Conservation (phyloP, 2,888 invertebrate species). For the Seladonia tumulorum region DNA sequence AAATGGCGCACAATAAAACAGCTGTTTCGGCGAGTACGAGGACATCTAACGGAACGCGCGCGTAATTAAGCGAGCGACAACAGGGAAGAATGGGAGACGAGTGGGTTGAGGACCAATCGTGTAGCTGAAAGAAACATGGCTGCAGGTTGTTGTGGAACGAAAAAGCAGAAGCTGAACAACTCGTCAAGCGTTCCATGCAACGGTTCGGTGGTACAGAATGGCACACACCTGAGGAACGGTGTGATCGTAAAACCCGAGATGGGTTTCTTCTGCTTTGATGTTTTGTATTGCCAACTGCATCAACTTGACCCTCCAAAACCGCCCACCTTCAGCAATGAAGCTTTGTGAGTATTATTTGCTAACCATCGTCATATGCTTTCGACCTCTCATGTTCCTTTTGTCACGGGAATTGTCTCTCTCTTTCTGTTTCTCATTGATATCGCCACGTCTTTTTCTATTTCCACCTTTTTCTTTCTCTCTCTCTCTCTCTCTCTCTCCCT, state of each 20-base stretch:
- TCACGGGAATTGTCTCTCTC: constrained; percentile 20
- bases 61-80: constrained; percentile 60
- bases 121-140: constrained; percentile 85
- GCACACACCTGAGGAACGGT: constrained; percentile 84
- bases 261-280: constrained; percentile 99
- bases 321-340: constrained; percentile 97
- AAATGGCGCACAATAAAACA: constrained; percentile 71
- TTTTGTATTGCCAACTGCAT: constrained; percentile 97
- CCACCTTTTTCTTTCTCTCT: neutral
- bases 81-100: constrained; percentile 57
- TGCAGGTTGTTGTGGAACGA: constrained; percentile 95
- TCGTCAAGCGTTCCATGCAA: constrained; percentile 86
- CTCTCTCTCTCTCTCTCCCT: neutral
- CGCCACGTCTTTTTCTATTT: neutral
- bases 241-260: constrained; percentile 96
- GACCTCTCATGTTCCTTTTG: constrained; percentile 22
- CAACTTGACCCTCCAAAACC: constrained; percentile 96
- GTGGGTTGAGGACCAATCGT: constrained; percentile 62
- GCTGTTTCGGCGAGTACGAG: constrained; percentile 66
- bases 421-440: constrained; percentile 15
- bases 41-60: constrained; percentile 75
- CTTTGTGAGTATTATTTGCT: constrained; percentile 91
- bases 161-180: constrained; percentile 95
- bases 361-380: constrained; percentile 22
- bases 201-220: constrained; percentile 86